A percentile compares a stretch with the other conserved stretches of the same genome.
These are phyloP conservation scores for Atethmia centrago DNA, from an alignment of 2,888 invertebrate genomes.

Conservation along the genomic window DNA sequence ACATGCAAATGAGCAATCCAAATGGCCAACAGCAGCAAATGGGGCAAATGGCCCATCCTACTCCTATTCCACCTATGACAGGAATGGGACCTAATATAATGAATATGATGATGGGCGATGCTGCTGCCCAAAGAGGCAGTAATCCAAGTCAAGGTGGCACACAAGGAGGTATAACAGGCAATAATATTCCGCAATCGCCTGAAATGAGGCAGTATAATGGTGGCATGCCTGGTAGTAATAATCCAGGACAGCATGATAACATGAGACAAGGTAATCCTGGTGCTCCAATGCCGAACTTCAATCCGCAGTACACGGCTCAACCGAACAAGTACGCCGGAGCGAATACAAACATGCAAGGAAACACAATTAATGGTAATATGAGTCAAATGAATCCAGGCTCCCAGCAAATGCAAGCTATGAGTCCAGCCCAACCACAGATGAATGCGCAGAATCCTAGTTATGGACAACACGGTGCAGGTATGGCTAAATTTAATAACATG, in stretches of 20 bases:
- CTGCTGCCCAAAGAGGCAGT: conserved; percentile 40
- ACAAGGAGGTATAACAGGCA: conserved; percentile 60
- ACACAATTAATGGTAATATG: conserved; percentile 57
- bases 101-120: conserved; percentile 78
- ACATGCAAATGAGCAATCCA: conserved; percentile 35
- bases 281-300: conserved; percentile 57
- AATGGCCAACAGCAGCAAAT: conserved; percentile 38
- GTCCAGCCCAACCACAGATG: conserved; percentile 43
- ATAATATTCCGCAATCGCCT: conserved; percentile 71
- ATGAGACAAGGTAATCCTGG: conserved; percentile 57
- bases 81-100: conserved; percentile 83
- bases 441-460: conserved; percentile 54
- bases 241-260: conserved; percentile 51
- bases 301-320: conserved; percentile 67
- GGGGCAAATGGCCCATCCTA: conserved; percentile 31
- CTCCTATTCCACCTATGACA: conserved; percentile 54
- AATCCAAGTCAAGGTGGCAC: conserved; percentile 36
- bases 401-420: conserved; percentile 61
- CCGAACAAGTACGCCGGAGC: conserved; percentile 61
- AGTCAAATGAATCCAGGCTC: conserved; percentile 64
- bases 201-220: conserved; percentile 53
- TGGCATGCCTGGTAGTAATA: conserved; percentile 29
- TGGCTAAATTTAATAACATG: conserved; percentile 85
- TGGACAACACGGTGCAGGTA: conserved; percentile 78
- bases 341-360: conserved; percentile 58